Evolutionary conservation across 2,797 vertebrate genomes (phyloP), one percentile per base, ranked within the genome.

Genomic region (Oreochromis grahami): DNA sequence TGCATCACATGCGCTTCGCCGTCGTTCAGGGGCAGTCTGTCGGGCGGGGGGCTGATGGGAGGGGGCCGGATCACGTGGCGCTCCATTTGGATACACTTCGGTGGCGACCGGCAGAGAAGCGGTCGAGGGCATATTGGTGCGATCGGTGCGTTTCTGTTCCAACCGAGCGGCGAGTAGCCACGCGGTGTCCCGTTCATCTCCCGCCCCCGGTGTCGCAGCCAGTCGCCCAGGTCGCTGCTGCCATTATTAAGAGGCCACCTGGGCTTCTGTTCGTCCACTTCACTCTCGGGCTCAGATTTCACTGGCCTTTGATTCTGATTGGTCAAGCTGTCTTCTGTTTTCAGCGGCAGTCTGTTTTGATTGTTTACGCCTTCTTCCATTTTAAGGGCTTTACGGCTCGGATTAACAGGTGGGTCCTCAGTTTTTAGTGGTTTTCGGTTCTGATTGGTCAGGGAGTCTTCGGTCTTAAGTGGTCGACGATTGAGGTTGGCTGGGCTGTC

Each of bases 51-150:
- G 91, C 98, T 98, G 94, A 99, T 99, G 80, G 98, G 98, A 29
- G 98, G 98, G 0, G 98, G 98, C 63, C 98, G 97, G 95, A 99
- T 98, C 55, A 99, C 98, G 0, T 99, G 98, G 13, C 98, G 97
- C 91, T 99, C 98, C 98, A 98, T 98, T 94, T 98, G 98, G 87
- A 98, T 95, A 81, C 97, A 98, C 93, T 97, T 98, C 38, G 98
- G 98, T 2, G 98, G 98, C 2, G 98, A 98, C 56, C 97, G 93
- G 12, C 97, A 97, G 58, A 97, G 97, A 0, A 97, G 97, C 0
- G 98, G 98, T 15, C 97, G 97, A n/a, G 96, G 88, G 43, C 97
- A 87, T 56, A 97, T 94, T 0, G 97, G 95, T 5, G 96, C 89
- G 95, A 97, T 92, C 79, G 94, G 95, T 1, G 97, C 87, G 91